phyloP scores from a whole-genome alignment of 1,140 invertebrate species.

The Zophobas atratus region DNA sequence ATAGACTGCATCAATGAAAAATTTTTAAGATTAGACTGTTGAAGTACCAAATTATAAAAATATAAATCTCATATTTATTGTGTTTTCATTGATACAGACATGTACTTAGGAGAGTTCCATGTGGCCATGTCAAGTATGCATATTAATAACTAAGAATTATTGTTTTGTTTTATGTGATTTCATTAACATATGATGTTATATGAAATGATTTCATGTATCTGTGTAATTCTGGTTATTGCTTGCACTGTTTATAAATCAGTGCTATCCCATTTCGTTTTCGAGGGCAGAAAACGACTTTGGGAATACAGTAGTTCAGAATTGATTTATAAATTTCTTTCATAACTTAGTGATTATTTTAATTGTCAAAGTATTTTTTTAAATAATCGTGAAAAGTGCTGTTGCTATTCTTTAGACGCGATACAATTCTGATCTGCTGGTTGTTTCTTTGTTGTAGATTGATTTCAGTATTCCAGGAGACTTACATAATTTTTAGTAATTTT shows the following conservation, averaged over 20 bases:
- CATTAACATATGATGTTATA: slow-evolving; percentile 63
- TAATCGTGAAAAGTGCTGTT: slow-evolving; percentile 14
- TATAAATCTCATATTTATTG: slow-evolving; percentile 21
- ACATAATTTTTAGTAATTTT: slow-evolving; percentile 43
- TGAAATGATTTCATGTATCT: slow-evolving; percentile 66
- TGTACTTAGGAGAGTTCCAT: slow-evolving; percentile 60
- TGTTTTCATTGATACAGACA: slow-evolving; percentile 61
- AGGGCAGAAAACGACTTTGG: slow-evolving; percentile 66
- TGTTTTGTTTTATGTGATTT: slow-evolving; percentile 65
- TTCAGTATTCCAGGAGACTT: slow-evolving; percentile 65
- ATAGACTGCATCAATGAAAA: slow-evolving; percentile 62
- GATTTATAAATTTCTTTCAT: slow-evolving; percentile 54
- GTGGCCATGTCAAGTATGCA: slow-evolving; percentile 63
- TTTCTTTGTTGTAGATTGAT: slow-evolving; percentile 65
- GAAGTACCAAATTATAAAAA: slow-evolving; percentile 34
- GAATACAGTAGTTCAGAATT: slow-evolving; percentile 66
- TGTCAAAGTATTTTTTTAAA: slow-evolving; percentile 29
- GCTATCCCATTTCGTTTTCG: slow-evolving; percentile 64
- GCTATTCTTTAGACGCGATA: slow-evolving; percentile 44
- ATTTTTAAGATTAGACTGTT: slow-evolving; percentile 52
- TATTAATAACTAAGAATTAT: slow-evolving; percentile 65
- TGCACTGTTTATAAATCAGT: slow-evolving; percentile 61
- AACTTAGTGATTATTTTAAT: slow-evolving; percentile 14
- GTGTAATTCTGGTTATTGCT: slow-evolving; percentile 65
- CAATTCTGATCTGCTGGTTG: slow-evolving; percentile 67